Conservation (phyloP, 1,140 invertebrate species). For the Arion vulgaris region DNA sequence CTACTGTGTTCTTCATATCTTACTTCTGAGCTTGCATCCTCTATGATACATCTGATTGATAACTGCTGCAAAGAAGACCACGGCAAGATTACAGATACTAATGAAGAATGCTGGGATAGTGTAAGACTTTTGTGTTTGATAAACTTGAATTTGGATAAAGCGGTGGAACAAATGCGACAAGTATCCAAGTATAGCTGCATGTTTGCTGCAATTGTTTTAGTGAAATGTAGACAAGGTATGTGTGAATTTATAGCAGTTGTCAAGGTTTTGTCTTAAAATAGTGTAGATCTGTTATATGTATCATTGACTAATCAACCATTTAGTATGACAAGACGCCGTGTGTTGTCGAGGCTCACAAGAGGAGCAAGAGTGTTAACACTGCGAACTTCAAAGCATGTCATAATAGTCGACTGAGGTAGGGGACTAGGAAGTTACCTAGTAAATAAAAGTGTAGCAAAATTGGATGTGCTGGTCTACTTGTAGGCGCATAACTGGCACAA, state of each 20-base stretch:
- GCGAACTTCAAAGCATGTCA: too few relatives aligned
- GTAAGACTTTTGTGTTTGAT: conserved; percentile 41
- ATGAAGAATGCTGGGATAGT: conserved; percentile 23
- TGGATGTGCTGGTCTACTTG: too few relatives aligned
- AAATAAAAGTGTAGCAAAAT: too few relatives aligned
- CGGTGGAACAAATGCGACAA: conserved; percentile 33
- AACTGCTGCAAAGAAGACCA: not conserved
- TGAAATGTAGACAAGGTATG: conserved; percentile 35
- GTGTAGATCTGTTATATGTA: too few relatives aligned
- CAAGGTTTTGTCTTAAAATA: too few relatives aligned
- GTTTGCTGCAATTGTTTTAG: conserved; percentile 37
- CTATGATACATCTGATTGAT: not conserved
- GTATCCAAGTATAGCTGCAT: conserved; percentile 33
- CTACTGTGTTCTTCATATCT: conserved; percentile 43
- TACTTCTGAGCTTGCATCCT: conserved; percentile 4
- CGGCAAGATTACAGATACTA: conserved; percentile 18
- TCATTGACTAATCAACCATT: not conserved
- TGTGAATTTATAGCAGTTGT: not conserved
- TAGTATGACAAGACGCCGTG: not conserved
- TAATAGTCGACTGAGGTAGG: too few relatives aligned
- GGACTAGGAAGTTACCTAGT: too few relatives aligned
- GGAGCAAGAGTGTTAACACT: too few relatives aligned
- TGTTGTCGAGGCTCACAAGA: too few relatives aligned
- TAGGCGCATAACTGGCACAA: too few relatives aligned
- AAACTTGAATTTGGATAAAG: conserved; percentile 34